These are phyloP conservation scores for Ophion costatus DNA, from an alignment of 2,888 invertebrate species.

Conservation along the genomic window DNA sequence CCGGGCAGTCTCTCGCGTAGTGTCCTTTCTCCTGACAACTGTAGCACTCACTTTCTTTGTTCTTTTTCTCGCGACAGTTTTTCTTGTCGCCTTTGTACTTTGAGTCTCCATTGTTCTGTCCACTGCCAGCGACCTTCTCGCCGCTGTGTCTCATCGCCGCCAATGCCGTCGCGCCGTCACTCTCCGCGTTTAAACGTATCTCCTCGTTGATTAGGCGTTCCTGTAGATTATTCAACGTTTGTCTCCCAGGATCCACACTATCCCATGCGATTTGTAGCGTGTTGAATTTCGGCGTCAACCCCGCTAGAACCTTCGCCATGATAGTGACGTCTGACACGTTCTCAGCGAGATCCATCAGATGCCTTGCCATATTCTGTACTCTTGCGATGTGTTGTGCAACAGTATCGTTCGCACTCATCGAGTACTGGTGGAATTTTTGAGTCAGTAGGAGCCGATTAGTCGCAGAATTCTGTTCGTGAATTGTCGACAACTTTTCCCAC, in stretches of 20 bases:
- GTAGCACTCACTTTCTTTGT: slow-evolving; percentile 59
- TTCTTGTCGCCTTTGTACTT: slow-evolving; percentile 9
- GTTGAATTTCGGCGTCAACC: slow-evolving; percentile 65
- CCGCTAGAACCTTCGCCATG: slow-evolving; percentile 69
- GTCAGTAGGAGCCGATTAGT: neutral
- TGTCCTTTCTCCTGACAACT: slow-evolving; percentile 64
- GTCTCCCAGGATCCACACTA: slow-evolving; percentile 56
- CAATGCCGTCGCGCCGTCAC: slow-evolving; percentile 48
- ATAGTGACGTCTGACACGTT: slow-evolving; percentile 47
- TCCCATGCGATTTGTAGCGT: slow-evolving; percentile 66
- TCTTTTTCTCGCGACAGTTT: slow-evolving; percentile 13
- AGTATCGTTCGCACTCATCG: neutral
- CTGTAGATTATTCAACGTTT: slow-evolving; percentile 63
- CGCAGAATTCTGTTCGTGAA: slow-evolving; percentile 3
- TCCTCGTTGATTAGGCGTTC: slow-evolving; percentile 68
- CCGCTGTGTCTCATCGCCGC: slow-evolving; percentile 25
- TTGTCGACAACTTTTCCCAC: neutral
- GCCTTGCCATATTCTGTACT: slow-evolving; percentile 5
- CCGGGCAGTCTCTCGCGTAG: slow-evolving; percentile 49
- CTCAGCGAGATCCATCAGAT: neutral
- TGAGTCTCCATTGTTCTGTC: neutral
- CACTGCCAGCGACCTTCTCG: slow-evolving; percentile 13
- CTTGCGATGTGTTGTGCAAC: neutral
- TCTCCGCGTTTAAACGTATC: slow-evolving; percentile 37
- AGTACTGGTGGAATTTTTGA: slow-evolving; percentile 11